Percentiles rank a stretch among this genome's conserved stretches.
Evolutionary conservation across 2,113 vertebrate species (phyloP).

Genomic region (Rhinogobius similis): DNA sequence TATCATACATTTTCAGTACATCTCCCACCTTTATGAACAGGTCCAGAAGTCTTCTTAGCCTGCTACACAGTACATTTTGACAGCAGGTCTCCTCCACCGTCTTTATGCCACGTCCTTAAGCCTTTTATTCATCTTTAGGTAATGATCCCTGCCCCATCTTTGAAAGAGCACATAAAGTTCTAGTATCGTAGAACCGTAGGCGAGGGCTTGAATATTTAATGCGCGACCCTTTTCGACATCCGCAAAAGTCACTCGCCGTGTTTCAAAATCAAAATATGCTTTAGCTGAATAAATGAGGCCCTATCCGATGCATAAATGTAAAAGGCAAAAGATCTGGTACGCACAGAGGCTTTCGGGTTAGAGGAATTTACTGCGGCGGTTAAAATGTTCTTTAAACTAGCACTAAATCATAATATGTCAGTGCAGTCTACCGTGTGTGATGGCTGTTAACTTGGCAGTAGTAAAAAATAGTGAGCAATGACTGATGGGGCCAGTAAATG

Average conservation of each 20-base stretch:
- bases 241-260: slow-evolving; percentile 1
- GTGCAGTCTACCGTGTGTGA: background rate
- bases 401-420: slow-evolving; percentile 1
- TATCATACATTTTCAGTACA: no score
- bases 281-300: background rate
- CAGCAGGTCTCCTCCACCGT: slow-evolving; percentile 5
- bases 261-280: slow-evolving; percentile 19
- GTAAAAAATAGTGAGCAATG: background rate
- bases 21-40: no score
- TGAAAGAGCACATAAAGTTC: slow-evolving; percentile 30
- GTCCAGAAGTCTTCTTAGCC: no score
- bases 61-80: background rate
- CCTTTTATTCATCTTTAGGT: slow-evolving; percentile 24
- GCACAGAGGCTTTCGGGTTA: background rate
- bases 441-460: background rate
- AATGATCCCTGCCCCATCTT: slow-evolving; percentile 23
- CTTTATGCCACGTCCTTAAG: slow-evolving; percentile 19
- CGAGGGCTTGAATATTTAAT: slow-evolving; percentile 40
- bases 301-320: slow-evolving; percentile 4
- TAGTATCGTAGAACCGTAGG: slow-evolving; percentile 7
- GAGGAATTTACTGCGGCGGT: background rate
- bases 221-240: background rate
- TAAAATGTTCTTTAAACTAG: background rate
- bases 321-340: background rate
- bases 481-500: background rate